Evolutionary conservation across 2,888 invertebrate species (phyloP), one percentile per base, ranked within the genome.

Genomic region (Epistrophella euchroma): DNA sequence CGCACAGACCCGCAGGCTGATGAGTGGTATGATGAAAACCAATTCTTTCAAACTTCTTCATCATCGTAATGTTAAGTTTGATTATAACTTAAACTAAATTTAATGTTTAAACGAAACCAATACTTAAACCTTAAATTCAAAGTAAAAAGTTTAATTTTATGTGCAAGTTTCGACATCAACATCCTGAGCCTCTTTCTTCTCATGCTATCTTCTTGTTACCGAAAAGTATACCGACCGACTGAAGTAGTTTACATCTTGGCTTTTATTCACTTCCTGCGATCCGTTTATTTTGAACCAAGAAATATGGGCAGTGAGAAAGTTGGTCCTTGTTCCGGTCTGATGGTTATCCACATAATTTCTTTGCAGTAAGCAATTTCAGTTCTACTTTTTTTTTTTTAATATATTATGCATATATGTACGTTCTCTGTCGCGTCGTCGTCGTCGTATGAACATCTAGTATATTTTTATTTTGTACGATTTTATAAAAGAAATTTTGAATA

Each of bases 201-300:
- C 10, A 15, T 40, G 55, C 25, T 50, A 17, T 32, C 47, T 32
- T 32, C 19, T 66, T 62, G 10, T 40, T 9, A 13, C 19, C 15
- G 28, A 35, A 50, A 66, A 47, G 66, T 68, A 32, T 2, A 32
- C 32, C 58, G 28, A 50, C 32, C 28, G 17, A 58, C 52, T 75
- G 64, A 77, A 82, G 76, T 82, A 77, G 71, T 77, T 71, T 77
- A 66, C 76, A 56, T 82, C 76, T 81, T 82, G 71, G 81, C 64
- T 72, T 82, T 77, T 75, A 68, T 74, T 81, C 80, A 62, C 70
- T 76, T 81, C 76, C 66, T 74, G 60, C 68, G 66, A 71, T 70
- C 60, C 71, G 71, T 76, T 82, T 50, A 62, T 62, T 56, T 64
- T 37, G 28, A 71, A 19, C 50, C n/a, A 25, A 80, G 56, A 82